phyloP scores from a whole-genome alignment of 1,140 invertebrate genomes.

The Andrena cerasifolii region DNA sequence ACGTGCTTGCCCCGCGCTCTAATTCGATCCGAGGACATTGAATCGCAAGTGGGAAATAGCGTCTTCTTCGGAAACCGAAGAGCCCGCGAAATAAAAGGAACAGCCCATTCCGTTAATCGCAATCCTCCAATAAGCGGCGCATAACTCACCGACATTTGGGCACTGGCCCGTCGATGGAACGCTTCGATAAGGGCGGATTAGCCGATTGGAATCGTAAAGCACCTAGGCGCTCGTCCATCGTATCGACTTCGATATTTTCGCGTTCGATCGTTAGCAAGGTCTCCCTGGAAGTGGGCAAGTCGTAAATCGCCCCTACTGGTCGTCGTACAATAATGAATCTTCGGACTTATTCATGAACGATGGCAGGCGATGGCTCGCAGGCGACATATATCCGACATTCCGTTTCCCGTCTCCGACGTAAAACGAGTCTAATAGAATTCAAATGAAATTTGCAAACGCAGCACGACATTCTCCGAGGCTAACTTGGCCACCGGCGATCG shows the following conservation, averaged over 20 bases:
- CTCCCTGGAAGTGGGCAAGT: background rate
- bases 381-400: slow-evolving; percentile 16
- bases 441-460: slow-evolving; percentile 38
- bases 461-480: background rate
- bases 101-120: no score
- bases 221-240: no score
- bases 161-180: no score
- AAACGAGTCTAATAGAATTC: slow-evolving; percentile 41
- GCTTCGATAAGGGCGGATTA: no score
- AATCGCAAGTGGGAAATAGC: background rate
- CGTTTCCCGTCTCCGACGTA: background rate
- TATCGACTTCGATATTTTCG: background rate
- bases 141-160: no score
- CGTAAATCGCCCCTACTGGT: background rate
- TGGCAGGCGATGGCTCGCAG: background rate
- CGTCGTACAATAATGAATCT: slow-evolving; percentile 18
- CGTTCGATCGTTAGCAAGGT: background rate
- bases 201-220: no score
- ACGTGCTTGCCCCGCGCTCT: background rate
- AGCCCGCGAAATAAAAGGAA: no score
- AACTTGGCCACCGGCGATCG: background rate
- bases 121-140: no score
- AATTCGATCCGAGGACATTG: background rate
- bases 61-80: background rate
- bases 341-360: slow-evolving; percentile 32